Evolutionary conservation across 2,113 vertebrate species (phyloP).

Genomic region (Uria aalge): DNA sequence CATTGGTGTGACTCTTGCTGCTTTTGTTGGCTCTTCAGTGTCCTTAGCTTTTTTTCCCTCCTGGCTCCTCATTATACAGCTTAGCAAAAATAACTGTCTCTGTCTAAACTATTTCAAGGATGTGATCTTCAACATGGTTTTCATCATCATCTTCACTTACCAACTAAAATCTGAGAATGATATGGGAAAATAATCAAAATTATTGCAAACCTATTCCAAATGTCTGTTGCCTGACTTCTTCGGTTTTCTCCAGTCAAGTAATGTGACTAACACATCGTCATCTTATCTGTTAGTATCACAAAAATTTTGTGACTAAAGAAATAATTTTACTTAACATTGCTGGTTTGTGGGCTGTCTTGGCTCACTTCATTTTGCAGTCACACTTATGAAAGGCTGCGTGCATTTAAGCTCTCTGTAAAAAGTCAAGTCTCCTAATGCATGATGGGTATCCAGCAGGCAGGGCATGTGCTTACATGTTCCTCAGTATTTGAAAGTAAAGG

Average conservation of each 20-base stretch:
- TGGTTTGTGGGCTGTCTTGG: conserved; percentile 35
- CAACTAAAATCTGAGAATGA: not conserved
- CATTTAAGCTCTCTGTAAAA: not conserved
- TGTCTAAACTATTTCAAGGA: conserved; percentile 22
- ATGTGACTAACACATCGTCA: conserved; percentile 21
- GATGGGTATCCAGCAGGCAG: not conserved
- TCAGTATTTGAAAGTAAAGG: not conserved
- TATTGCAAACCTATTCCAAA: conserved; percentile 34
- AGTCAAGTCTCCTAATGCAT: not conserved
- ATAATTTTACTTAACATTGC: not conserved
- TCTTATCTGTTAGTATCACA: conserved; percentile 19
- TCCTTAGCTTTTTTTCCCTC: not conserved
- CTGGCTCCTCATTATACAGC: not conserved
- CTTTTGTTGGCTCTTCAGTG: not conserved
- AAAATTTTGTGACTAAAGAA: conserved; percentile 24
- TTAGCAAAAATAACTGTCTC: conserved; percentile 15
- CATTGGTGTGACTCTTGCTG: not conserved
- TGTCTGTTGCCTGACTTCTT: conserved; percentile 45
- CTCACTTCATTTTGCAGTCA: not conserved
- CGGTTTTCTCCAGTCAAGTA: conserved; percentile 9
- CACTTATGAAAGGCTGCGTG: not conserved
- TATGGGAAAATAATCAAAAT: conserved; percentile 32
- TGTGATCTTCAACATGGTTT: conserved; percentile 1
- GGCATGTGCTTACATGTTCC: not conserved
- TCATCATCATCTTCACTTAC: conserved; percentile 1